These are phyloP conservation scores for Emesis furor DNA, from an alignment of 2,888 invertebrate species.

Conservation along the genomic window DNA sequence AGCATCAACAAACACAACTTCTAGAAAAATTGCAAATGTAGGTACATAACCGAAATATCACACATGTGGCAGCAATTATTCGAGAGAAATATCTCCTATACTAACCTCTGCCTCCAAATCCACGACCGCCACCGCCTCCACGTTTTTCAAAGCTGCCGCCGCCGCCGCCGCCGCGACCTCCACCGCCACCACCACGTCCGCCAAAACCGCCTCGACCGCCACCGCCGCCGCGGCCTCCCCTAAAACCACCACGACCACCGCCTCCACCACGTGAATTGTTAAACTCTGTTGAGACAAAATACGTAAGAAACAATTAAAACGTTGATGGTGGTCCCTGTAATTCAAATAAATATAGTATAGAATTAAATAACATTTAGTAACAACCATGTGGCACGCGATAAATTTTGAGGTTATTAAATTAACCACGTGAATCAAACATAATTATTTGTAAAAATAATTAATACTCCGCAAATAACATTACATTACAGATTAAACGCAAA, in stretches of 20 bases:
- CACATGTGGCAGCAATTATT: too few species aligned
- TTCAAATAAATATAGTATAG: too few species aligned
- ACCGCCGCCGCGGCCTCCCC: constrained; percentile 77
- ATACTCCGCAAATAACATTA: too few species aligned
- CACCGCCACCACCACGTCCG: constrained; percentile 77
- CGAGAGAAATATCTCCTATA: constrained; percentile 70
- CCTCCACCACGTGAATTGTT: constrained; percentile 81
- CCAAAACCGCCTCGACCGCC: constrained; percentile 80
- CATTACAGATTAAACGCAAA: too few species aligned
- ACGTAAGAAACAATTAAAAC: too few species aligned
- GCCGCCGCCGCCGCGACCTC: too few species aligned
- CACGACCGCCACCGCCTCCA: constrained; percentile 83
- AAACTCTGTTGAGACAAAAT: constrained; percentile 86
- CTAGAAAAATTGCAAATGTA: too few species aligned
- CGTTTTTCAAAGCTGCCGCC: constrained; percentile 80
- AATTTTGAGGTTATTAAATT: neutral
- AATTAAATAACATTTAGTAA: too few species aligned
- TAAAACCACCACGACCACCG: constrained; percentile 75
- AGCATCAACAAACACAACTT: too few species aligned
- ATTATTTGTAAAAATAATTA: too few species aligned
- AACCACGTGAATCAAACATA: neutral
- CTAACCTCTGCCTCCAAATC: constrained; percentile 88
- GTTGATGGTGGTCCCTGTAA: too few species aligned
- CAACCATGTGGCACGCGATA: neutral
- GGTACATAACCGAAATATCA: too few species aligned